Evolutionary conservation across 2,113 vertebrate genomes (phyloP).

Genomic region (Rattus norvegicus): GRCr8 NC_086024.1:10512001-10512500

Average conservation of each 20-base stretch:
- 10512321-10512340: neutral
- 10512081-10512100: conserved; percentile 75
- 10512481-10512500: neutral
- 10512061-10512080: conserved; percentile 79
- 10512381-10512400: conserved; percentile 44
- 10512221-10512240: conserved; percentile 70
- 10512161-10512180: conserved; percentile 87
- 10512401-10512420: conserved; percentile 42
- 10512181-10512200: conserved; percentile 74
- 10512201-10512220: conserved; percentile 77
- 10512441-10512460: neutral
- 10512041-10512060: conserved; percentile 82
- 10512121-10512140: conserved; percentile 75
- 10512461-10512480: neutral
- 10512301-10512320: neutral
- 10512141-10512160: conserved; percentile 71
- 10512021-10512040: conserved; percentile 70
- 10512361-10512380: conserved; percentile 21
- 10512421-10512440: neutral
- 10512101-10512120: conserved; percentile 84
- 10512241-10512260: conserved; percentile 73
- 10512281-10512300: neutral
- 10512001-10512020: conserved; percentile 61
- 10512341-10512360: neutral
- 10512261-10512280: conserved; percentile 55